A percentile compares a stretch with the other conserved stretches of the same genome.
These are phyloP conservation scores for Punctoribates punctum DNA, from an alignment of 2,888 invertebrate species.

Conservation along the genomic window DNA sequence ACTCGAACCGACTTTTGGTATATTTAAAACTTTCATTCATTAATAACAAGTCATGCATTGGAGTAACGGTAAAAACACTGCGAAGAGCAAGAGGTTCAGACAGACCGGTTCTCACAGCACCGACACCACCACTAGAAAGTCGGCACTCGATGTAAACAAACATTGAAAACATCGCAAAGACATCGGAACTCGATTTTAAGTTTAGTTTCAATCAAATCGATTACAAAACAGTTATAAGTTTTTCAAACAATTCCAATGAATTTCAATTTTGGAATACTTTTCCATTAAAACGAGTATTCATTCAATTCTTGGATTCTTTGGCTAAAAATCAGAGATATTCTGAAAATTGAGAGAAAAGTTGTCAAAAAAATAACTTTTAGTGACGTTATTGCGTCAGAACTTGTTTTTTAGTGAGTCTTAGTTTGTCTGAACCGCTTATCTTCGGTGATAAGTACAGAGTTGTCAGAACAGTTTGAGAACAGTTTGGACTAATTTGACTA, in stretches of 20 bases:
- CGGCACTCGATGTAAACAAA: slow-evolving; percentile 1
- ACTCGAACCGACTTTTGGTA: no score
- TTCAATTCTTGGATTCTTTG: no score
- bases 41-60: slow-evolving; percentile 14
- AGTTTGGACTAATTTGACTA: slow-evolving; percentile 2
- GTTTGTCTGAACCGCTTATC: not conserved
- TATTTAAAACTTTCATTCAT: slow-evolving; percentile 18
- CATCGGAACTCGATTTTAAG: no score
- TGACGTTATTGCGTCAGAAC: not conserved
- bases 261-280: no score
- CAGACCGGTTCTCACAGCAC: not conserved
- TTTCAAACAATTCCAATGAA: no score
- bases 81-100: slow-evolving; percentile 17
- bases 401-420: not conserved
- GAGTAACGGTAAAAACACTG: not conserved
- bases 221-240: no score
- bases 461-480: no score
- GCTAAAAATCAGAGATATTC: not conserved
- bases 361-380: not conserved
- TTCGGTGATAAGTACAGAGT: slow-evolving; percentile 15
- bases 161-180: not conserved
- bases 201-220: no score
- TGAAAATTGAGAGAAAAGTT: not conserved
- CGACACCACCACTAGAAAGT: slow-evolving; percentile 1
- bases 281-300: no score